phyloP scores from a whole-genome alignment of 2,113 vertebrate species.

The Odocoileus virginianus region DNA sequence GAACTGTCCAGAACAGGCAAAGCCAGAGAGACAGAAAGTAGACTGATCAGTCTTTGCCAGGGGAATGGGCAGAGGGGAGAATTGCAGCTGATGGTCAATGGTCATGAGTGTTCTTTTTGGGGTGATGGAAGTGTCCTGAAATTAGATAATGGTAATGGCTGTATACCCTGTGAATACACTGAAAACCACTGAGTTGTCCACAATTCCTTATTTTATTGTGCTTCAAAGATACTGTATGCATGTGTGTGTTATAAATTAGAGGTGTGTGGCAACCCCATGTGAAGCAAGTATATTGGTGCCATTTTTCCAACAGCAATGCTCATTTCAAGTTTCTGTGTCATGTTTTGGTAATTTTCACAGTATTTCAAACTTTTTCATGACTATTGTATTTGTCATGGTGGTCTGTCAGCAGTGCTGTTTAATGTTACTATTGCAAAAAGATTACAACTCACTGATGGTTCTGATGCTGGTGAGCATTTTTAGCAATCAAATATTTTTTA shows the following conservation, averaged over 20 bases:
- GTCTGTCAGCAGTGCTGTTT: background rate
- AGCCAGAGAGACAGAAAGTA: background rate
- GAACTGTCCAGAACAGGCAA: background rate
- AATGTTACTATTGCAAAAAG: background rate
- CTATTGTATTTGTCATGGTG: background rate
- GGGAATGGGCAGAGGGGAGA: background rate
- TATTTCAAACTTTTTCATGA: background rate
- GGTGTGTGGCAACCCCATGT: background rate
- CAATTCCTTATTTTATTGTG: background rate
- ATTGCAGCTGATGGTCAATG: fast-evolving
- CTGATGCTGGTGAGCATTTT: background rate
- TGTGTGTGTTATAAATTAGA: background rate
- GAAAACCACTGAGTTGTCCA: background rate
- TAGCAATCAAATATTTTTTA: background rate
- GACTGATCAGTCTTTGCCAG: background rate
- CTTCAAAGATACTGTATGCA: background rate
- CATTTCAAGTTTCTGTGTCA: background rate
- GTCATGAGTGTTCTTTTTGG: background rate
- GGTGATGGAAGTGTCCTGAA: background rate
- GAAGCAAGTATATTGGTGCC: background rate
- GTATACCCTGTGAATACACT: background rate
- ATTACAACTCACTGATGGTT: background rate
- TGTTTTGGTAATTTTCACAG: background rate
- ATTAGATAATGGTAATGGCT: background rate
- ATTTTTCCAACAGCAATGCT: background rate